These are phyloP conservation scores for Ochotona curzoniae DNA, from an alignment of 2,113 vertebrate genomes.

Conservation along the genomic window DNA sequence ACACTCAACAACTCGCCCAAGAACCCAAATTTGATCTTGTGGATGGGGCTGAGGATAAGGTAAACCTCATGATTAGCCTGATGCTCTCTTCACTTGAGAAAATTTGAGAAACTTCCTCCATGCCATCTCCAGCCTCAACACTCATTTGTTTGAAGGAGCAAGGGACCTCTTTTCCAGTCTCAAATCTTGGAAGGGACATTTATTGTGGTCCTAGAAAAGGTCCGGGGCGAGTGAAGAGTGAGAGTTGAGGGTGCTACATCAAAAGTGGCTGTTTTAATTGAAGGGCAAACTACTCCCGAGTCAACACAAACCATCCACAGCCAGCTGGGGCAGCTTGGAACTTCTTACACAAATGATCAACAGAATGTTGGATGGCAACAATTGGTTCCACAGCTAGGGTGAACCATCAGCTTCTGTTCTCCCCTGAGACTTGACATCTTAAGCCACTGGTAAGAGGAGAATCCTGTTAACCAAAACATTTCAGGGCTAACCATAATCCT, in stretches of 20 bases:
- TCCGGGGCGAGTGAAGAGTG: constrained; percentile 54
- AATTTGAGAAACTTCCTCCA: constrained; percentile 30
- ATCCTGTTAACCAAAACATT: constrained; percentile 38
- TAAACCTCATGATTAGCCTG: background rate
- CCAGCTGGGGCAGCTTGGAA: background rate
- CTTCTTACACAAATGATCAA: constrained; percentile 37
- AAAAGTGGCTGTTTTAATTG: constrained; percentile 37
- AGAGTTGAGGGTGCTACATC: constrained; percentile 31
- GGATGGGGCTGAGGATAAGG: background rate
- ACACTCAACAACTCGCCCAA: background rate
- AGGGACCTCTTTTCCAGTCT: background rate
- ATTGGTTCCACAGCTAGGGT: background rate
- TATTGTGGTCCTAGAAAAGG: constrained; percentile 47
- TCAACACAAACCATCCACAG: background rate
- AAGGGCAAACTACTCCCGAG: background rate
- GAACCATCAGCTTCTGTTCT: background rate
- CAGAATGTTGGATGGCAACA: background rate
- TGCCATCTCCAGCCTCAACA: background rate
- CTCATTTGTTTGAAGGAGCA: background rate
- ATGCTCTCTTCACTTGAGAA: background rate
- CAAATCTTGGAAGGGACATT: constrained; percentile 59
- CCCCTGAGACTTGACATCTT: constrained; percentile 43
- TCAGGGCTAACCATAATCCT: background rate
- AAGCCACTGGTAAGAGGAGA: constrained; percentile 14
- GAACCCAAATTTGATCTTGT: background rate